Percentiles rank a stretch among this genome's conserved stretches.
Evolutionary conservation across 2,797 vertebrate genomes (phyloP).

Genomic region (Crax fasciolata): DNA sequence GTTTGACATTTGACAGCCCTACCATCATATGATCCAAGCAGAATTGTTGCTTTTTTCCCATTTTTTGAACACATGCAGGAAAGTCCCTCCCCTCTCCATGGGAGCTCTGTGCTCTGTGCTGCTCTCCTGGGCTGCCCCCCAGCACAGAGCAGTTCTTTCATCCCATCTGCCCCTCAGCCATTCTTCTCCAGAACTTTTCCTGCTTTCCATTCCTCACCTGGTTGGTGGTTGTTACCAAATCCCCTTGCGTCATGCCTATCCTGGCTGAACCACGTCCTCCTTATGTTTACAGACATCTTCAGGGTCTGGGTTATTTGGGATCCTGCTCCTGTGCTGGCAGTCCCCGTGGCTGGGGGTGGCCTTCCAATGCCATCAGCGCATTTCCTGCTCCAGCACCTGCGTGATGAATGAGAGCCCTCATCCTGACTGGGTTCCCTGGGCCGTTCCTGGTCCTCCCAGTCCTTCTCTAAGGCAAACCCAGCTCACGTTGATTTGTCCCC

Average conservation of each 20-base stretch:
- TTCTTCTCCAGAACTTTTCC: conserved; percentile 15
- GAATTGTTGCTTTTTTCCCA: neutral
- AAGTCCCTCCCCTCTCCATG: neutral
- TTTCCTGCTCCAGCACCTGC: neutral
- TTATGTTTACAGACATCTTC: neutral
- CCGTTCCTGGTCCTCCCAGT: neutral
- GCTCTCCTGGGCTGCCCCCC: neutral
- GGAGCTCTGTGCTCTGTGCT: neutral
- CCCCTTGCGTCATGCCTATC: neutral
- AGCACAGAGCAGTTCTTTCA: neutral
- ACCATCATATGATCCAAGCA: neutral
- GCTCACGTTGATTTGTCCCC: neutral
- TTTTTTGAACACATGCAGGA: neutral
- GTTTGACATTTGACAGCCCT: conserved; percentile 23
- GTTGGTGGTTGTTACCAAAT: conserved; percentile 56
- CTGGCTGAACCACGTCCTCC: neutral
- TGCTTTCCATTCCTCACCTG: neutral
- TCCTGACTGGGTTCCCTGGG: neutral
- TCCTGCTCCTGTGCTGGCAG: conserved; percentile 2
- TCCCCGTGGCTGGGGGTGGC: neutral
- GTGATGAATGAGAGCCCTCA: neutral
- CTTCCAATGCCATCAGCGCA: neutral
- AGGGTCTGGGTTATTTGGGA: conserved; percentile 6
- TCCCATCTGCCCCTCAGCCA: neutral
- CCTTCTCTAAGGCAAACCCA: neutral